Conservation (phyloP, 2,888 invertebrate genomes). For the Dolichomitus sp. region DNA sequence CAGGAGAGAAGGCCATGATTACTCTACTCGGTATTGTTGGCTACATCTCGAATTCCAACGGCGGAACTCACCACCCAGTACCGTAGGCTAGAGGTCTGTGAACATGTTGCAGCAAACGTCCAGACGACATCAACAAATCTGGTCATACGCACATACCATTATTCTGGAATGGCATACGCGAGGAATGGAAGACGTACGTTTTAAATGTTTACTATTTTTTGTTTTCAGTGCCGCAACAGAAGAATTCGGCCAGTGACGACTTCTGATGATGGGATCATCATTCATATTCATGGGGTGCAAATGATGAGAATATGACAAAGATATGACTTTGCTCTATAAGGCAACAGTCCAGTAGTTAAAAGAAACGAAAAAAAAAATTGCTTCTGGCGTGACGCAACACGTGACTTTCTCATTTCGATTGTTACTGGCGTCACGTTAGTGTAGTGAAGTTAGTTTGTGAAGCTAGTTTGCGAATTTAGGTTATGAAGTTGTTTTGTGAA, state of each 20-base stretch:
- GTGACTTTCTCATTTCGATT: too few relatives aligned
- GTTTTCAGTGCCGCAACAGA: slow-evolving; percentile 16
- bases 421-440: too few relatives aligned
- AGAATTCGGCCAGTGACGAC: slow-evolving; percentile 22
- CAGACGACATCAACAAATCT: slow-evolving; percentile 57
- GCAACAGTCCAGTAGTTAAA: background rate
- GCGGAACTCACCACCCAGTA: slow-evolving; percentile 10
- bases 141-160: slow-evolving; percentile 64
- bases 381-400: too few relatives aligned
- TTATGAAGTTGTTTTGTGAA: too few relatives aligned
- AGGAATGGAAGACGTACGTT: slow-evolving; percentile 6
- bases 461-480: too few relatives aligned
- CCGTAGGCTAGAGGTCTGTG: background rate
- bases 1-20: background rate
- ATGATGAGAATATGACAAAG: background rate
- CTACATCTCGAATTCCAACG: slow-evolving; percentile 41
- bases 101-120: slow-evolving; percentile 4
- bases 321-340: background rate
- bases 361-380: background rate
- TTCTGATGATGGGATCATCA: background rate
- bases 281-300: slow-evolving; percentile 1
- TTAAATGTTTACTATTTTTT: slow-evolving; percentile 30
- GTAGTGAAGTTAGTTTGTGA: too few relatives aligned
- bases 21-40: slow-evolving; percentile 6
- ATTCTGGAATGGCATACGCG: slow-evolving; percentile 56